Conservation (phyloP, 2,888 invertebrate genomes). For the Sclerodermus sp. region DNA sequence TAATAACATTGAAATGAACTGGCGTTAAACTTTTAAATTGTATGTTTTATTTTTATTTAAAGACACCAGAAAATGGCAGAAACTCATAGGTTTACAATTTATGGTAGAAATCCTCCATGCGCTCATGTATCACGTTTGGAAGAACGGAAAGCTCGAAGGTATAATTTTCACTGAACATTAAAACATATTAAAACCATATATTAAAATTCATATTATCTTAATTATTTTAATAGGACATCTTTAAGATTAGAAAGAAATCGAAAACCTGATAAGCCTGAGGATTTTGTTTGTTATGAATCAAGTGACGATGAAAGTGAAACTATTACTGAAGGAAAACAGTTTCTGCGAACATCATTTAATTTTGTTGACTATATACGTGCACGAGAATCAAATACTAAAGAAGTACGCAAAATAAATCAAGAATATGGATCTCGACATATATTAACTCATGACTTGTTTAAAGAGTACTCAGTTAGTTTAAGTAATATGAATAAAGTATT, state of each 20-base stretch:
- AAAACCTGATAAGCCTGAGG: conserved; percentile 86
- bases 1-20: no score
- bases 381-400: conserved; percentile 73
- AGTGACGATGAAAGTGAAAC: conserved; percentile 86
- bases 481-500: conserved; percentile 92
- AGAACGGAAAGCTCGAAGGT: conserved; percentile 71
- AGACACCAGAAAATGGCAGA: conserved; percentile 67
- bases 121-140: conserved; percentile 72
- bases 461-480: conserved; percentile 79
- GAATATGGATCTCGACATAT: conserved; percentile 87
- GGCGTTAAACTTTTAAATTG: background rate
- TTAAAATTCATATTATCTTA: background rate
- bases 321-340: conserved; percentile 70
- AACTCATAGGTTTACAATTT: conserved; percentile 70
- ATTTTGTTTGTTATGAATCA: conserved; percentile 87
- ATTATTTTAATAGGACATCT: conserved; percentile 36
- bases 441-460: conserved; percentile 85
- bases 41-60: background rate
- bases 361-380: conserved; percentile 83
- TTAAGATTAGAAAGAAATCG: conserved; percentile 70
- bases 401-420: conserved; percentile 71
- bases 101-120: conserved; percentile 78
- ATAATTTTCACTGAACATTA: conserved; percentile 40
- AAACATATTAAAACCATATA: background rate
- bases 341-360: conserved; percentile 79